phyloP scores from a whole-genome alignment of 2,888 invertebrate genomes.

The Eupithecia abbreviata region DNA sequence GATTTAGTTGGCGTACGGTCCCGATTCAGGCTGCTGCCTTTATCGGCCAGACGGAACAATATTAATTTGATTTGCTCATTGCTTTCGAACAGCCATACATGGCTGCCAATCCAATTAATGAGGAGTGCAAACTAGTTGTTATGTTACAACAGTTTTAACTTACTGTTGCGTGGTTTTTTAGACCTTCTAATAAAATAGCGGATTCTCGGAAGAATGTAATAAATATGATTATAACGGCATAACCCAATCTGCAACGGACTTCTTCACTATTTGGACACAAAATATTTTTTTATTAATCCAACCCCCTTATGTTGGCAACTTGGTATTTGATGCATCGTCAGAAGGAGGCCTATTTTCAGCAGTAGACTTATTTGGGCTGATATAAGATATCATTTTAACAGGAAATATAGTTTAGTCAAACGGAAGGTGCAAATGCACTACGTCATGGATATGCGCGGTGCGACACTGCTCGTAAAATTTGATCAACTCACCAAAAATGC shows the following conservation, averaged over 20 bases:
- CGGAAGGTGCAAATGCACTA: no score
- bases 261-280: no score
- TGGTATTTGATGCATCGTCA: neutral
- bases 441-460: no score
- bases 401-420: neutral
- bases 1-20: constrained; percentile 40
- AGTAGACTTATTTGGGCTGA: neutral
- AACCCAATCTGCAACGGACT: neutral
- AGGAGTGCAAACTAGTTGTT: constrained; percentile 13
- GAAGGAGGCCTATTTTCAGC: neutral
- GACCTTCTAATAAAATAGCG: neutral
- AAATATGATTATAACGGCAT: neutral
- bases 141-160: neutral
- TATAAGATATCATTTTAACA: neutral
- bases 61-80: constrained; percentile 39
- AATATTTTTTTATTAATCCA: no score
- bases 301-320: neutral
- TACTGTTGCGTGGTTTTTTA: neutral
- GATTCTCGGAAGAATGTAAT: neutral
- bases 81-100: constrained; percentile 33
- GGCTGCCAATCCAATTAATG: constrained; percentile 29
- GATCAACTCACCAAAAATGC: no score
- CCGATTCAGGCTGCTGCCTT: constrained; percentile 42
- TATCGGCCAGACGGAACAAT: constrained; percentile 40
- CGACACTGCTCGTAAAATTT: no score